Base-by-base conservation (phyloP, 2,888 invertebrate species). In the Nomada flava region DNA sequence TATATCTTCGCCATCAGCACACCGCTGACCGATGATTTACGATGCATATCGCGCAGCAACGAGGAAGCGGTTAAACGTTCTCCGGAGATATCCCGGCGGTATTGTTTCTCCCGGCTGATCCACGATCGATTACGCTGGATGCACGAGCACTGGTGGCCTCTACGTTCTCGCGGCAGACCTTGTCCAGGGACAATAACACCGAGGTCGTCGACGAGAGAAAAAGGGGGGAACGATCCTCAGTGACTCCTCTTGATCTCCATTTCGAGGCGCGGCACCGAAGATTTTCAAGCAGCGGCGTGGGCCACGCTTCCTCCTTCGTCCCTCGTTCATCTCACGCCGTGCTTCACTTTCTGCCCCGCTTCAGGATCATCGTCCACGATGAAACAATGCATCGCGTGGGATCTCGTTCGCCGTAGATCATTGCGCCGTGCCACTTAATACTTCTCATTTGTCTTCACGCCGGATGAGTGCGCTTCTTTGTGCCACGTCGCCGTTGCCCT, bases 251-350 rank as follows among this genome's bases (percentile, higher is more conserved):
- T 78, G 78, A 87, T 86, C 85, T 85, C 83, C 78, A 87, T 86
- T 87, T 85, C 76, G 76, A 81, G 86, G 77, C 69, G 84, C 86
- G 77, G 77, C 86, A 71, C 5, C 67, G 63, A 72, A 73, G 67
- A 67, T 70, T 73, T 57, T 67, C 73, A 47, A 23, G n/a, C 60
- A 47, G 53, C 9, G 84, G 72, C 77, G 70, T 76, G 74, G 83
- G 52, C 60, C 76, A 74, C 53, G 60, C 60, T 72, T 69, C n/a
- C 2, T n/a, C 7, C 18, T 10, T 1, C n/a, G n/a, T 29, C 20
- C 3, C 10, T 23, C 26, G 13, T 59, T 26, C 57, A 15, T 29
- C 57, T 29, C 15, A 9, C 23, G 20, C 44, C n/a, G 0, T 60
- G 36, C 11, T 20, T 65, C n/a, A 47, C 4, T 23, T 15, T 44